Percentiles rank a stretch among this genome's conserved stretches.
Evolutionary conservation across 2,888 invertebrate species (phyloP).

Genomic region (Amaurobius ferox): DNA sequence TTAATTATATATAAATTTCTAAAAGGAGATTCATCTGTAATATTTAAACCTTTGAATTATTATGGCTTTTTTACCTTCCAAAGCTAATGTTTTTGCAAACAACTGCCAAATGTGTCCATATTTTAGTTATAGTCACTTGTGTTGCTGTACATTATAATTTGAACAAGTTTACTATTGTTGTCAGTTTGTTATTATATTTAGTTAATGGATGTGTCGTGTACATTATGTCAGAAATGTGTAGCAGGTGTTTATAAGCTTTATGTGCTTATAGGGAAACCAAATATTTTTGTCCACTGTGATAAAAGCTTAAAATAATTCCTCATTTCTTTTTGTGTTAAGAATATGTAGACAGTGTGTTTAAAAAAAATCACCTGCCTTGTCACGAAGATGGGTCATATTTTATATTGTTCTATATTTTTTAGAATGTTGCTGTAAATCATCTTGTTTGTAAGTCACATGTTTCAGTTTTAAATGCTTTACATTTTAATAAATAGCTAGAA

Average conservation of each 20-base stretch:
- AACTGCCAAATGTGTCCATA: constrained; percentile 16
- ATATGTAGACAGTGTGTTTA: neutral
- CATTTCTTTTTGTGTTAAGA: constrained; percentile 11
- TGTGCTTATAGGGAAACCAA: constrained; percentile 47
- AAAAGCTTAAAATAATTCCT: constrained; percentile 44
- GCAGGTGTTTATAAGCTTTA: constrained; percentile 17
- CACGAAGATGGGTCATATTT: constrained; percentile 51
- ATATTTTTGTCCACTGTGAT: constrained; percentile 67
- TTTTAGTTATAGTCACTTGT: constrained; percentile 4
- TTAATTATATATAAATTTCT: no score
- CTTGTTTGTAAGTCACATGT: neutral
- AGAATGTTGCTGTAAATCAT: neutral
- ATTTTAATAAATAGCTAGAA: no score
- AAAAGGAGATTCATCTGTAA: neutral
- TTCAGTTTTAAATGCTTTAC: neutral
- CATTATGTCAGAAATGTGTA: constrained; percentile 20
- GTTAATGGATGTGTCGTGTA: constrained; percentile 15
- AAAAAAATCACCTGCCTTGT: neutral
- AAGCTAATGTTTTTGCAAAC: neutral
- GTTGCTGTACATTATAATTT: constrained; percentile 27
- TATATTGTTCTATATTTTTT: constrained; percentile 35
- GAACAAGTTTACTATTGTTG: constrained; percentile 62
- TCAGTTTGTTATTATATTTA: constrained; percentile 47
- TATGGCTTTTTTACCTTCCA: no score
- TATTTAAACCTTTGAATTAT: neutral